Percentiles rank a stretch among this genome's conserved stretches.
phyloP scores from a whole-genome alignment of 1,140 invertebrate species.

The Megathymus violae region DNA sequence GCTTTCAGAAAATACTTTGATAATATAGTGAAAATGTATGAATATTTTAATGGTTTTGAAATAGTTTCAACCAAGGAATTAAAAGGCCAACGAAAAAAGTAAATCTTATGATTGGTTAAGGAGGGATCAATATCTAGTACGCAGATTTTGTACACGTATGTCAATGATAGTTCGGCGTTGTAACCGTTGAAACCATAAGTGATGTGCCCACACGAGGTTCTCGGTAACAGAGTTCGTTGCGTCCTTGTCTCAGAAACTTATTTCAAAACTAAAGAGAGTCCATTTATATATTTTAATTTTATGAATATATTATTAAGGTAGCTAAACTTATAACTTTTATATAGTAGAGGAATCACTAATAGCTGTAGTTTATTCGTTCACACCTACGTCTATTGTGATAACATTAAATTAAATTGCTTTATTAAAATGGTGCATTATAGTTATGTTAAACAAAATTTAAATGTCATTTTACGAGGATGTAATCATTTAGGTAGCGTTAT shows the following conservation, averaged over 20 bases:
- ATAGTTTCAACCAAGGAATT: slow-evolving; percentile 51
- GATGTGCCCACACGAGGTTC: not conserved
- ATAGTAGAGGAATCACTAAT: slow-evolving; percentile 47
- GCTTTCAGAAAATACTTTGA: slow-evolving; percentile 22
- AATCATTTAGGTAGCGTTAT: slow-evolving; percentile 52
- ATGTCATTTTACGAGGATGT: slow-evolving; percentile 23
- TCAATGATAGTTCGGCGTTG: slow-evolving; percentile 11
- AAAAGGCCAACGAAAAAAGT: slow-evolving; percentile 39
- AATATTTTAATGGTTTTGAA: slow-evolving; percentile 70
- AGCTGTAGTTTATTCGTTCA: slow-evolving; percentile 51
- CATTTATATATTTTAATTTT: slow-evolving; percentile 58
- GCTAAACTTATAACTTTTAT: slow-evolving; percentile 59
- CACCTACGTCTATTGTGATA: slow-evolving; percentile 63
- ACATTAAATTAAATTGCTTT: slow-evolving; percentile 49
- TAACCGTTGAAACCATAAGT: slow-evolving; percentile 22
- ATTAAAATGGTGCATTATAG: slow-evolving; percentile 5
- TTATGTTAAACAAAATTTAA: slow-evolving; percentile 18
- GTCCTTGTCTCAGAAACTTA: slow-evolving; percentile 59
- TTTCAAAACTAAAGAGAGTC: slow-evolving; percentile 70
- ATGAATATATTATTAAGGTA: slow-evolving; percentile 52
- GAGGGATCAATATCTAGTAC: slow-evolving; percentile 69
- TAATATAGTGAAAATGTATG: slow-evolving; percentile 33
- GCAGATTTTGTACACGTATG: slow-evolving; percentile 48
- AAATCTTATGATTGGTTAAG: slow-evolving; percentile 66
- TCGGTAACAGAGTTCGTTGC: slow-evolving; percentile 8